Evolutionary conservation across 2,113 vertebrate species (phyloP), one percentile per base, ranked within the genome.

Genomic region (Silurus glanis): DNA sequence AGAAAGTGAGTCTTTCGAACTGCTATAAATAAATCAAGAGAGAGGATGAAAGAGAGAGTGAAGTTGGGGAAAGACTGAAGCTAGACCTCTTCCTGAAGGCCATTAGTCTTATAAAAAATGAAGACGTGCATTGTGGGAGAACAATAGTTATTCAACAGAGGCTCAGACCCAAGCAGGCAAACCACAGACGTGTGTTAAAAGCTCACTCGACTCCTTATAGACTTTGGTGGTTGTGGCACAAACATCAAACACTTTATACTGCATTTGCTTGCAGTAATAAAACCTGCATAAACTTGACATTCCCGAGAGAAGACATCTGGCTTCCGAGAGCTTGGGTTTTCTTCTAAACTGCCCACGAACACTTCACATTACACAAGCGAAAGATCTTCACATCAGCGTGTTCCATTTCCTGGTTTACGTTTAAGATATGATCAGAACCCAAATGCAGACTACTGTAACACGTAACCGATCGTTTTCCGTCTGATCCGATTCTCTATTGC

Each of bases 21-120:
- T 81, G 80, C 91, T 92, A 93, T 94, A 95, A 95, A 95, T 95
- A 94, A 93, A 91, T 58, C 86, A 92, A 85, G 83, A 91, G 84
- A 81, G 16, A 80, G 55, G 75, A 76, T 91, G 88, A 71, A 56
- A 53, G 37, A 78, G 28, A 17, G 62, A 59, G 75, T 21, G 4
- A 6, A 75, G 49, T 8, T 47, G 21, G 28, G 53, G 2, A 81
- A 89, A 89, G 90, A 90, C 91, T 91, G 91, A 84, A 93, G 91
- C 88, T 80, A 86, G 88, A 17, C 86, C 49, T 74, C 59, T 82
- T 79, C 83, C 74, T 85, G 88, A 85, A 94, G 91, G 94, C 92
- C 93, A 95, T 95, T 95, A 94, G 92, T 88, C 92, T 94, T 93
- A 94, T 94, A 94, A 94, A 94, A 95, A 94, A 94, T 94, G 88